Conservation (phyloP, 1,140 invertebrate genomes). For the Druon quercuslanigerum region DNA sequence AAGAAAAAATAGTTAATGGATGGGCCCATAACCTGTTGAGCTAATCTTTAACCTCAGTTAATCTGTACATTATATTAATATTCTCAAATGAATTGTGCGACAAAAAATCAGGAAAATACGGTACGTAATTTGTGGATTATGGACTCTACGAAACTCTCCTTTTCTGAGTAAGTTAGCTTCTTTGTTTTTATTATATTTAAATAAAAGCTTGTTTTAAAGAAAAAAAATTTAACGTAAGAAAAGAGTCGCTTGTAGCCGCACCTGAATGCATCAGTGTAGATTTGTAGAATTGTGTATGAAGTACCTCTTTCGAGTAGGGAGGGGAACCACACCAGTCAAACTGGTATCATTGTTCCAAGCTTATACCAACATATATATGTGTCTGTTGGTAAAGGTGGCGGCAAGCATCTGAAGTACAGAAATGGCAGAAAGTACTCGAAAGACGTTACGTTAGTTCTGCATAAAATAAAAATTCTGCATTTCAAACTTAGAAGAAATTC, state of each 20-base stretch:
- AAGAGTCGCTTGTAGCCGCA: slow-evolving; percentile 14
- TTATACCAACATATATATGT: slow-evolving; percentile 35
- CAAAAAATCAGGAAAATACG: too few relatives aligned
- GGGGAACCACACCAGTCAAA: slow-evolving; percentile 61
- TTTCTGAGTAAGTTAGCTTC: too few relatives aligned
- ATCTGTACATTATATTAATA: too few relatives aligned
- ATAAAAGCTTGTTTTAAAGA: too few relatives aligned
- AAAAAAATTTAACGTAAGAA: background rate
- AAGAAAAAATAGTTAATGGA: too few relatives aligned
- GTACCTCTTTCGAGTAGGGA: slow-evolving; percentile 27
- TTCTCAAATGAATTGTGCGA: too few relatives aligned
- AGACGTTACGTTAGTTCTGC: slow-evolving; percentile 6
- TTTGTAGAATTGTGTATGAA: slow-evolving; percentile 42
- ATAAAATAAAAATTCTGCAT: slow-evolving; percentile 35
- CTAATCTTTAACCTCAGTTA: too few relatives aligned
- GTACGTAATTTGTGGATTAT: too few relatives aligned
- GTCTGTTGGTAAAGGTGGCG: background rate
- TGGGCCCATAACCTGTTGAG: too few relatives aligned
- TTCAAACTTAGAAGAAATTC: background rate
- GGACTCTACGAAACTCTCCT: too few relatives aligned
- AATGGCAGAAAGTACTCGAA: slow-evolving; percentile 33
- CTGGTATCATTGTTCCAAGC: slow-evolving; percentile 62
- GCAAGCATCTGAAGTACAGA: slow-evolving; percentile 34
- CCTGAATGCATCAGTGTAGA: slow-evolving; percentile 33
- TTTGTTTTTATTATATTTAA: too few relatives aligned